Base-by-base conservation (phyloP, 2,797 vertebrate genomes). In the Dallia pectoralis region DNA sequence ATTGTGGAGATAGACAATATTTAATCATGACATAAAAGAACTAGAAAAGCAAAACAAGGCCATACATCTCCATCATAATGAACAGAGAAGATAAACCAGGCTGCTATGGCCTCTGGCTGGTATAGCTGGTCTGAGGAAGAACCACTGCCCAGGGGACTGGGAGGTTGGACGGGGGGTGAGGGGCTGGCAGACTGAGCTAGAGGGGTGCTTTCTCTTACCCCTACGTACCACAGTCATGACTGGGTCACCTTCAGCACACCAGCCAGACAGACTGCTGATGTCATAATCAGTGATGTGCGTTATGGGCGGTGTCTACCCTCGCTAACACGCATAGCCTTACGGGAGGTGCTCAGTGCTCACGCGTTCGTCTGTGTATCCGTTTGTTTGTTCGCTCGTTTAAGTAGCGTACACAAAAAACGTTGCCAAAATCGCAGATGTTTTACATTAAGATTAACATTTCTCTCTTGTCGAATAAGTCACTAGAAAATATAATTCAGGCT, bases 21-120 rank as follows among this genome's bases (percentile, higher is more conserved):
- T 93, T 95, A 94, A 95, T 94, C 92, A 88, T 91, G 91, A 89
- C 89, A 86, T 85, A 89, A 89, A 86, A 89, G 85, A 89, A 87
- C 88, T 87, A 86, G 83, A 86, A 80, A 72, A 85, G n/a, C 56
- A 88, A 89, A 91, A 87, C 82, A 90, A 88, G 85, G 91, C 86
- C 75, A 85, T 85, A 85, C 84, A 89, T 90, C 81, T 85, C 75
- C 82, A 87, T 85, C 70, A 56, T 18, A 77, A 86, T 73, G 74
- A 87, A 82, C 77, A 71, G 75, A 80, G 78, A 82, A 87, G 87
- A 94, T 93, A 89, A 94, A 91, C 91, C 79, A 69, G 80, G 81
- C 86, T 74, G 85, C 78, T 81, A 71, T 84, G 90, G 90, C 88
- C 87, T 80, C 61, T 66, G 77, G 88, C 85, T 86, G 74, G 75